Conservation (phyloP, 1,140 invertebrate genomes). For the Apis cerana region DNA sequence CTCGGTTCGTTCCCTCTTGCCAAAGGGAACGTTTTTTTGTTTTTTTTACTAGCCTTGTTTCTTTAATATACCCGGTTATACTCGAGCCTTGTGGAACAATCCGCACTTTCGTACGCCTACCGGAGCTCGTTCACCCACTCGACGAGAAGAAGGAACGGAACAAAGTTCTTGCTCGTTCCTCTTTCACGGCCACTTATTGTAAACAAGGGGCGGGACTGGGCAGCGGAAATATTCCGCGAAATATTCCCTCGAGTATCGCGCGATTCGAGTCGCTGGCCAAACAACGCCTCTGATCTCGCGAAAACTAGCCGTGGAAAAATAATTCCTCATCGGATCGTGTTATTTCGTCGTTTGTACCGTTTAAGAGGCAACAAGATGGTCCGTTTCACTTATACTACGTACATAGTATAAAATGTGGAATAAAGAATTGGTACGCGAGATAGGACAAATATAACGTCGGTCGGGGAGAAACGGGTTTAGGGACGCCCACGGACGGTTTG, state of each 20-base stretch:
- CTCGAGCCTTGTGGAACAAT: conserved; percentile 32
- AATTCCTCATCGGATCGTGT: too few relatives aligned
- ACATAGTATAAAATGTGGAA: too few relatives aligned
- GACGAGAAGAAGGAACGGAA: not conserved
- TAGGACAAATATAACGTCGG: conserved; percentile 6
- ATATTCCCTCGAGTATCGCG: conserved; percentile 1
- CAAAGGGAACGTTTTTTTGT: conserved; percentile 21
- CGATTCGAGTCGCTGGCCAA: not conserved
- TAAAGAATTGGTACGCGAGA: not conserved
- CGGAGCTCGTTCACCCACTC: not conserved
- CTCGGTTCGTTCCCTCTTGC: not conserved
- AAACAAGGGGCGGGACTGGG: not conserved
- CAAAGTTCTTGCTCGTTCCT: not conserved
- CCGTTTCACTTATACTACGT: too few relatives aligned
- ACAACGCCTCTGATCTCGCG: not conserved
- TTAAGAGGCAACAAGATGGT: not conserved
- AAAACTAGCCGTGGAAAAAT: not conserved
- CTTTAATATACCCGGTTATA: conserved; percentile 43
- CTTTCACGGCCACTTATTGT: not conserved
- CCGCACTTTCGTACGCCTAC: not conserved
- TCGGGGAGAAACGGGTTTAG: not conserved
- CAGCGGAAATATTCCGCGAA: not conserved
- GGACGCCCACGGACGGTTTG: conserved; percentile 13
- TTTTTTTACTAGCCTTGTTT: conserved; percentile 24
- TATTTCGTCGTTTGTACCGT: not conserved